Evolutionary conservation across 2,888 invertebrate species (phyloP).

Genomic region (Hyppa rectilinea): DNA sequence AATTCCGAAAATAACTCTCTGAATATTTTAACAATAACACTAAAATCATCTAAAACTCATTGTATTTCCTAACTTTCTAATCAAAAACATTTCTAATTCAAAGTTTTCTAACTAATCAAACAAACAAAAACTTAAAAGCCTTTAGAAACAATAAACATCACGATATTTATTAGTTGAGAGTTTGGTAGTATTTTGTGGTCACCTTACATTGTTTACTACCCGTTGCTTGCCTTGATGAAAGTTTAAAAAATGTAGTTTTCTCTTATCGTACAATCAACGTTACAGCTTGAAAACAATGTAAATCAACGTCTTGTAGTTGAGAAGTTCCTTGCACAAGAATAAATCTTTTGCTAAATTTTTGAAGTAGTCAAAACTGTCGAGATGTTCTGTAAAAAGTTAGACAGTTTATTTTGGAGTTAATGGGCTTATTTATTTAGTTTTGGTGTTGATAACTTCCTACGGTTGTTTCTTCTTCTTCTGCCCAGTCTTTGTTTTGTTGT

Average conservation of each 20-base stretch:
- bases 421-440: too few species aligned
- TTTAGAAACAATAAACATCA: constrained; percentile 21
- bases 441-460: too few species aligned
- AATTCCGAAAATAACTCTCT: not conserved
- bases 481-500: too few species aligned
- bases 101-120: constrained; percentile 45
- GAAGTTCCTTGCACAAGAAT: constrained; percentile 16
- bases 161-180: constrained; percentile 21
- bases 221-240: not conserved
- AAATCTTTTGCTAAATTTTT: constrained; percentile 21
- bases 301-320: constrained; percentile 69
- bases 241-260: constrained; percentile 35
- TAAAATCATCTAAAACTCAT: constrained; percentile 8
- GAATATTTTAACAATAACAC: constrained; percentile 26
- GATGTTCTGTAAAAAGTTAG: not conserved
- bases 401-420: not conserved
- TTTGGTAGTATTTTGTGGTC: constrained; percentile 22
- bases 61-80: constrained; percentile 21
- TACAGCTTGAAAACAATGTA: constrained; percentile 68
- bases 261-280: constrained; percentile 57
- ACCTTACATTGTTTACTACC: constrained; percentile 9
- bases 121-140: constrained; percentile 27
- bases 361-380: constrained; percentile 8
- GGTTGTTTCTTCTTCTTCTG: too few species aligned
- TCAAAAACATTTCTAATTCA: constrained; percentile 35